Evolutionary conservation across 2,113 vertebrate species (phyloP), one percentile per base, ranked within the genome.

Genomic region (Baryphthengus martii): DNA sequence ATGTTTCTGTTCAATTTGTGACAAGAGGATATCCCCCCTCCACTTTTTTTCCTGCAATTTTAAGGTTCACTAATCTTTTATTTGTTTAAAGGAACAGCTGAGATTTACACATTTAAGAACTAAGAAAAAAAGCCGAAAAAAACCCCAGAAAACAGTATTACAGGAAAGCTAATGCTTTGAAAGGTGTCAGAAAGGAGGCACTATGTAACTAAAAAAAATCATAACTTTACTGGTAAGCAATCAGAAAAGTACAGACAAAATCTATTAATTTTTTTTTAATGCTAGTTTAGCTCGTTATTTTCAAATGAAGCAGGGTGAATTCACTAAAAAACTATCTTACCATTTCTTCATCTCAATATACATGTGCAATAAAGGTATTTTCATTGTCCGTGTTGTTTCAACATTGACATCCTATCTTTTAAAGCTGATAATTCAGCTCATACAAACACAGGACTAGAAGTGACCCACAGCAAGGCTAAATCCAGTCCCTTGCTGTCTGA

Each of bases 301-400:
- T 44, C 7, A 52, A 28, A 24, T 28, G 12, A 73, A 49, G 55
- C 17, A 7, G 4, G 2, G 7, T 33, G 14, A 17, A 44, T 39
- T 31, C 31, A 35, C 11, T 39, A 55, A 28, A 49, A 50, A 37
- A 2, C 5, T n/a, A n/a, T n/a, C 24, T 10, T 33, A 47, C 45
- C 7, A 13, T 23, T 49, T 62, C 18, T 35, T 40, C 13, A 2
- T 47, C 15, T 35, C 37, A 13, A 13, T 42, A 23, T 14, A 14
- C 2, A 10, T 1, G 11, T 1, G 65, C 9, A 33, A 13, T 63
- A 53, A 89, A 72, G 52, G 47, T 61, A 24, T 37, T 67, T 10
- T 5, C 7, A 2, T 12, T 3, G 2, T 4, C 19, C 21, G 0
- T 0, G 8, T 9, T 17, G 3, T 68, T 47, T 29, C 13, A 7